phyloP scores from a whole-genome alignment of 2,888 invertebrate genomes.

The Orgyia antiqua region DNA sequence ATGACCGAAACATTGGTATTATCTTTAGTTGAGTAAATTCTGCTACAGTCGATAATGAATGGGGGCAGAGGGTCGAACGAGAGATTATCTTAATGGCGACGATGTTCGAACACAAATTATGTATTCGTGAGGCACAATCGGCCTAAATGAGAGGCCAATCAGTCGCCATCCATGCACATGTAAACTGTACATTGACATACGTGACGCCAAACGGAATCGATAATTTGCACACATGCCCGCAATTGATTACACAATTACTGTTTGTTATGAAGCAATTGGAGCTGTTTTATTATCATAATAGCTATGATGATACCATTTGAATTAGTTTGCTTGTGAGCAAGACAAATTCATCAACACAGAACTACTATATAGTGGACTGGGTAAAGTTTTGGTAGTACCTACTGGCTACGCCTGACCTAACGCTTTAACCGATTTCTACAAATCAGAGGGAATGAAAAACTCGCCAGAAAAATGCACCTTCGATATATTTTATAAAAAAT shows the following conservation, averaged over 20 bases:
- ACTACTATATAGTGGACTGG: too few relatives aligned
- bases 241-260: constrained; percentile 9
- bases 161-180: constrained; percentile 44
- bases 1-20: too few relatives aligned
- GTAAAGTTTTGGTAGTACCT: too few relatives aligned
- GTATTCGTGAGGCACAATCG: constrained; percentile 70
- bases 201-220: constrained; percentile 54
- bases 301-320: too few relatives aligned
- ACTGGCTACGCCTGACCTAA: too few relatives aligned
- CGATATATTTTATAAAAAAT: too few relatives aligned
- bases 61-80: constrained; percentile 22
- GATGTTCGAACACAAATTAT: constrained; percentile 58
- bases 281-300: neutral
- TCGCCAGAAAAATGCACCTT: too few relatives aligned
- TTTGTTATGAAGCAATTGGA: constrained; percentile 4
- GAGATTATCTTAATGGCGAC: constrained; percentile 69
- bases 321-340: too few relatives aligned
- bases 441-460: too few relatives aligned
- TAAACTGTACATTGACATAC: constrained; percentile 52
- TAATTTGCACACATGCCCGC: constrained; percentile 37
- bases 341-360: too few relatives aligned
- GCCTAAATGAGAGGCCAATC: constrained; percentile 73
- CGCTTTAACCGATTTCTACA: too few relatives aligned
- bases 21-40: neutral
- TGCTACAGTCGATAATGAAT: constrained; percentile 38